Percentiles rank a stretch among this genome's conserved stretches.
These are phyloP conservation scores for Drosophila borborema DNA, from an alignment of 2,888 invertebrate species.

Conservation along the genomic window DNA sequence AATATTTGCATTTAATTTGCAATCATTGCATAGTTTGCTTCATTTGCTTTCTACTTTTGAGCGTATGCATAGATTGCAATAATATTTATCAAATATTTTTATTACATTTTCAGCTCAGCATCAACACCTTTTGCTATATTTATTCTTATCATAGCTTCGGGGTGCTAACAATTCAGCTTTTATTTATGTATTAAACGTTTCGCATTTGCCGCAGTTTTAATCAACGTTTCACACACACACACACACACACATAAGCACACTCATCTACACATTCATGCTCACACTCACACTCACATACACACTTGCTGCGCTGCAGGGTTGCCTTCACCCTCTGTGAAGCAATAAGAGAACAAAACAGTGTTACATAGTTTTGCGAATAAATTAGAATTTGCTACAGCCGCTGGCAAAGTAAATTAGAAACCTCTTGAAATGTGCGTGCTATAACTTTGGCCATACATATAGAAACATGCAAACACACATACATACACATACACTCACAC, in stretches of 20 bases:
- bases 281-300: constrained; percentile 4
- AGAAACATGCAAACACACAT: constrained; percentile 6
- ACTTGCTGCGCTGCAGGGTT: constrained; percentile 22
- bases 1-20: constrained; percentile 14
- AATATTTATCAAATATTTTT: background rate
- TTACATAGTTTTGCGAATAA: constrained; percentile 73
- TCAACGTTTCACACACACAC: constrained; percentile 35
- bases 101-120: constrained; percentile 6
- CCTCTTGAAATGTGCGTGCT: constrained; percentile 73
- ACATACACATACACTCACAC: constrained; percentile 10
- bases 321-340: constrained; percentile 12
- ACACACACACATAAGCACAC: background rate
- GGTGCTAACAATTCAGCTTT: constrained; percentile 30
- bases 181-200: constrained; percentile 50
- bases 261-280: too few species aligned
- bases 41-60: background rate
- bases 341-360: constrained; percentile 34
- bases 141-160: constrained; percentile 28
- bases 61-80: background rate
- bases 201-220: constrained; percentile 48
- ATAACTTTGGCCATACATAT: constrained; percentile 49
- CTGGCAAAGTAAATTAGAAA: constrained; percentile 71
- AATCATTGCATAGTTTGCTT: background rate
- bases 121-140: constrained; percentile 26
- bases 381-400: constrained; percentile 74